These are phyloP conservation scores for Lerista edwardsae DNA, from an alignment of 2,797 vertebrate species.

Conservation along the genomic window DNA sequence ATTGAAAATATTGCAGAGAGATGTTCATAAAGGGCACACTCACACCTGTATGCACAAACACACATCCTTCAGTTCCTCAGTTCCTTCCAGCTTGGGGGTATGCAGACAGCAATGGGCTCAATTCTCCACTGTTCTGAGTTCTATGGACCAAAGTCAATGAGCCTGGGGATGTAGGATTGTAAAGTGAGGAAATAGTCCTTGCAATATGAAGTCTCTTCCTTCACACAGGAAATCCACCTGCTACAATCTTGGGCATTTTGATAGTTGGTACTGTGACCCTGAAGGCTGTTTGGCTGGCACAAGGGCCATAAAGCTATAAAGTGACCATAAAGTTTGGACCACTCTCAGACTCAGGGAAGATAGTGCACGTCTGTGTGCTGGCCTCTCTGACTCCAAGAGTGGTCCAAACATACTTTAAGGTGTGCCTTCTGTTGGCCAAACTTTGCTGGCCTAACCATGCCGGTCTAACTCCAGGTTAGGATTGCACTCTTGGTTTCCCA, in stretches of 20 bases:
- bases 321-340: no score
- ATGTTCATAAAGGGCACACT: no score
- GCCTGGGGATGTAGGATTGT: no score
- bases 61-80: no score
- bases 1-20: not conserved
- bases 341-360: no score
- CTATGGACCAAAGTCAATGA: not conserved
- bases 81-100: not conserved
- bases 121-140: not conserved
- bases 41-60: no score
- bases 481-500: slow-evolving; percentile 68
- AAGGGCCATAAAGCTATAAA: no score
- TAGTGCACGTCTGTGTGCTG: not conserved
- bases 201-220: not conserved
- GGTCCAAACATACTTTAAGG: no score
- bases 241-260: not conserved
- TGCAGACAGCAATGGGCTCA: not conserved
- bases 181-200: not conserved
- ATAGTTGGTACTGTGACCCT: not conserved
- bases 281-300: not conserved
- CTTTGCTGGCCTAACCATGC: no score
- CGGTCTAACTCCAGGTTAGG: no score
- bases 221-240: not conserved
- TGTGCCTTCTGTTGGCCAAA: no score
- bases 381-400: no score